Base-by-base conservation (phyloP, 2,797 vertebrate species). In the Sebastiscus albofasciatus region DNA sequence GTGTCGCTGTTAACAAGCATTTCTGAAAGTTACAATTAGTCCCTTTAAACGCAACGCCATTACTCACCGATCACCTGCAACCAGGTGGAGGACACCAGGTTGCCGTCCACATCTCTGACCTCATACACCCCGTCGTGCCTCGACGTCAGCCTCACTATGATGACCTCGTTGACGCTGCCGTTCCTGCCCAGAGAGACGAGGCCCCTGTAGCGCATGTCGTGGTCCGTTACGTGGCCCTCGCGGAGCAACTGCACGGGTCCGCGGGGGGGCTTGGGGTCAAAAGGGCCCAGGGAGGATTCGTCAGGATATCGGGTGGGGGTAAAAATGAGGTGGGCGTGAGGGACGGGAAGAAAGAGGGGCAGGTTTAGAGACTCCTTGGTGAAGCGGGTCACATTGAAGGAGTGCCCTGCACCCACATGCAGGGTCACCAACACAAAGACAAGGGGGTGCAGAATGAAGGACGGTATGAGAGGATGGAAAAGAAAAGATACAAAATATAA, bases 31-130 rank as follows among this genome's bases (percentile, higher is more conserved):
- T 24, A 24, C 24, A 24, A 24, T 24, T 24, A 24, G 24, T 24
- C 24, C 24, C 24, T 24, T 24, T 24, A 1, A 33, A 75, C 11
- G 26, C 1, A 18, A 10, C 4, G 2, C 8, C 2, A 34, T 24
- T 22, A 86, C 94, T 93, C 82, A 95, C 94, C 93, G 1, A 91
- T 86, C 70, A 95, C 92, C 8, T 93, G 87, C 76, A 96, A 66
- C 55, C 54, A 55, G 31, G 94, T 95, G 66, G 93, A 85, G 18
- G 94, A 96, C 7, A 96, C 95, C 56, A 96, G 85, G 89, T 95
- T 93, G 8, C 93, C 92, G 8, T 88, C 42, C 13, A 55, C 29
- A 33, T 96, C 95, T 89, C 77, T 92, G 83, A 96, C 82, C 72
- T 94, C 93, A 77, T 96, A 96, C 39, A 93, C 20, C 14, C 95